Evolutionary conservation across 2,888 invertebrate species (phyloP).

Genomic region (Pachydiplax longipennis): DNA sequence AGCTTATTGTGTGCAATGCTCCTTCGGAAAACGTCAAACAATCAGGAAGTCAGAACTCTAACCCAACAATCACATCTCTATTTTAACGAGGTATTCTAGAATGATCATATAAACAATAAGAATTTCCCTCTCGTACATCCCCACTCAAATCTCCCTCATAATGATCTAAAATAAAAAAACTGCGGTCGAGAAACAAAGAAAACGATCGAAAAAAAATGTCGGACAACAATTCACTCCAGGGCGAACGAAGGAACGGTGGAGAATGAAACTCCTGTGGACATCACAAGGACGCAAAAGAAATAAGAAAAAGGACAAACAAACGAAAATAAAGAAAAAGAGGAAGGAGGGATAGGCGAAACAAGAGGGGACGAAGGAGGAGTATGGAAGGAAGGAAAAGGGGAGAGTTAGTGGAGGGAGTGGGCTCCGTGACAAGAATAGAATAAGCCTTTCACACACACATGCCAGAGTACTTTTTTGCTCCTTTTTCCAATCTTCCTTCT

Average conservation of each 20-base stretch:
- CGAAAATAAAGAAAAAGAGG: constrained; percentile 12
- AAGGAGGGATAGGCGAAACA: constrained; percentile 17
- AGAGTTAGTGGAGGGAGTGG: background rate
- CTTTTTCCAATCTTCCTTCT: constrained; percentile 30
- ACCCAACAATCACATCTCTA: background rate
- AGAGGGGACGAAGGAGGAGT: constrained; percentile 14
- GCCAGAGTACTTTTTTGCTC: background rate
- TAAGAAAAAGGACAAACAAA: background rate
- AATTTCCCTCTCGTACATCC: background rate
- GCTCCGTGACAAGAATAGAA: constrained; percentile 43
- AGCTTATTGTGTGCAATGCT: too few relatives aligned
- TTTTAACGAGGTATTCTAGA: background rate
- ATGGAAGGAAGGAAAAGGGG: background rate
- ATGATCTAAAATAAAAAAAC: background rate
- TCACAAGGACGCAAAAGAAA: background rate
- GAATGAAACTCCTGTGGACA: background rate
- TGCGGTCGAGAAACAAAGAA: background rate
- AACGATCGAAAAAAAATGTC: background rate
- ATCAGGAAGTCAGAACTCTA: background rate
- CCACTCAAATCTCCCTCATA: background rate
- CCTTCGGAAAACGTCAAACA: too few relatives aligned
- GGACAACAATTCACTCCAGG: background rate
- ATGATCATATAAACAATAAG: background rate
- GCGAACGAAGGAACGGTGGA: background rate
- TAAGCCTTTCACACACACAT: constrained; percentile 41